A percentile compares a stretch with the other conserved stretches of the same genome.
These are phyloP conservation scores for Lophotis ruficrista DNA, from an alignment of 2,113 vertebrate species.

Conservation along the genomic window DNA sequence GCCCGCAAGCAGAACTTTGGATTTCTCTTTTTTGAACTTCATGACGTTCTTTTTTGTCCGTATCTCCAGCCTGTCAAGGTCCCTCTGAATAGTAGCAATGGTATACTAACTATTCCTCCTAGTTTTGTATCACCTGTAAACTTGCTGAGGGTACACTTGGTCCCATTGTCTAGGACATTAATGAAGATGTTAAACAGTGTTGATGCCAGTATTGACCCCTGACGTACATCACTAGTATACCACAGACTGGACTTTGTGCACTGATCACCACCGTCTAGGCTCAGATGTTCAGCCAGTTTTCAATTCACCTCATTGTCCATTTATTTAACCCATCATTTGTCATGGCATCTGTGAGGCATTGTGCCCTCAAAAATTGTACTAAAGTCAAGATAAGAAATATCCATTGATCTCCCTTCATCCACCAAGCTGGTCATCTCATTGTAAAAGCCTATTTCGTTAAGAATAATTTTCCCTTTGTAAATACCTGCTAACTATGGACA, in stretches of 20 bases:
- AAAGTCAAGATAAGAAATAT: not conserved
- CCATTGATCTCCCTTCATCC: not conserved
- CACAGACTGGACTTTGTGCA: too few species aligned
- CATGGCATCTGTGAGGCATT: not conserved
- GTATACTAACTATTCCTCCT: not conserved
- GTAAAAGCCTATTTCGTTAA: not conserved
- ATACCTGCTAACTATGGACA: not conserved
- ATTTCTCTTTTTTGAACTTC: not conserved
- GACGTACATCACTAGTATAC: not conserved
- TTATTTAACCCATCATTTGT: not conserved
- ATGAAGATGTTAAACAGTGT: not conserved
- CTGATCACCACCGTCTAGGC: too few species aligned
- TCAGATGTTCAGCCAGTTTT: too few species aligned
- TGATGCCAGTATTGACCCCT: not conserved
- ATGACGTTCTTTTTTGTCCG: not conserved
- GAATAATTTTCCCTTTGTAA: not conserved
- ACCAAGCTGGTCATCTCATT: not conserved
- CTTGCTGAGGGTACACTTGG: not conserved
- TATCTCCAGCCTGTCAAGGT: not conserved
- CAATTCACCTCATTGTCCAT: too few species aligned
- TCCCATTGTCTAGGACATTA: not conserved
- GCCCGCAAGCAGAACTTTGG: not conserved
- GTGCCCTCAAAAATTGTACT: not conserved
- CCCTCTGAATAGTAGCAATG: not conserved
- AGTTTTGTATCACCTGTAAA: not conserved